These are phyloP conservation scores for Capreolus pygargus DNA, from an alignment of 2,113 vertebrate genomes.

Conservation along the genomic window DNA sequence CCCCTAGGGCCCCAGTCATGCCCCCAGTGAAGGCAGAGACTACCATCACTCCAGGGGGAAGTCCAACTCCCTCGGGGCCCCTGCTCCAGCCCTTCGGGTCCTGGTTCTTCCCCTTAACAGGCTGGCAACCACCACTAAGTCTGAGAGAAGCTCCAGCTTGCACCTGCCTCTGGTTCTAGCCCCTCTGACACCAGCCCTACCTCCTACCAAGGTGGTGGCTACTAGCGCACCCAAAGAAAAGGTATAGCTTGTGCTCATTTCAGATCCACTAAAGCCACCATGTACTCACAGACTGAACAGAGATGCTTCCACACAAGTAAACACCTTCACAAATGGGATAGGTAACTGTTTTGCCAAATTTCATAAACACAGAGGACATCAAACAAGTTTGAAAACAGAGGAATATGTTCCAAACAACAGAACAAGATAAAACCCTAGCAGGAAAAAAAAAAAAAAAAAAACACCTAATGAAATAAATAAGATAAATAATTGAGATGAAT, in stretches of 20 bases:
- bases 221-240: not conserved
- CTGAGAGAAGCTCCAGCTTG: not conserved
- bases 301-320: not conserved
- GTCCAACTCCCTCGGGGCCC: not conserved
- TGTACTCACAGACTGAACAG: not conserved
- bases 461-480: not conserved
- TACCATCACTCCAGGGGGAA: not conserved
- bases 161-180: not conserved
- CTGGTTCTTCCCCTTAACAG: not conserved
- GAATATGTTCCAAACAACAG: not conserved
- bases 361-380: not conserved
- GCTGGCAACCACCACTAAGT: not conserved
- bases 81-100: not conserved
- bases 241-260: not conserved
- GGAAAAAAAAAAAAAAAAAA: not conserved
- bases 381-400: not conserved
- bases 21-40: not conserved
- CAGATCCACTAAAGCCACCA: not conserved
- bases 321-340: not conserved
- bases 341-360: not conserved
- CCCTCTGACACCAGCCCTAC: not conserved
- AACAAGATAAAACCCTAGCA: not conserved
- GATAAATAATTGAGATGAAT: not conserved
- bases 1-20: not conserved
- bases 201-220: not conserved